Evolutionary conservation across 2,113 vertebrate genomes (phyloP).

Genomic region (Syngnathus scovelli): DNA sequence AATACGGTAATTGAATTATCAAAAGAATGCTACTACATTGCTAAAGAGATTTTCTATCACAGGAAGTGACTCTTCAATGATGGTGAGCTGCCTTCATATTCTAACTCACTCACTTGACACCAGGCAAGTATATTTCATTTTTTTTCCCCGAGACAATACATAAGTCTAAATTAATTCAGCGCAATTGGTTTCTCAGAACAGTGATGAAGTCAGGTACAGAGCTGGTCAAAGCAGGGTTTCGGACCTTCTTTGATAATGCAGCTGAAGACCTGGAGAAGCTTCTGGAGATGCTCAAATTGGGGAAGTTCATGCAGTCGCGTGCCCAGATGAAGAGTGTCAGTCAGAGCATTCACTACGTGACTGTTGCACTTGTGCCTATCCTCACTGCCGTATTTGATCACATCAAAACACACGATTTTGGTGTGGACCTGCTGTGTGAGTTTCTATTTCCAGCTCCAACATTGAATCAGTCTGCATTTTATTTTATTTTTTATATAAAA

Average conservation of each 20-base stretch:
- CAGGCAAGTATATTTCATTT: slow-evolving; percentile 63
- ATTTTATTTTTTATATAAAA: neutral
- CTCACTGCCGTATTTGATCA: slow-evolving; percentile 92
- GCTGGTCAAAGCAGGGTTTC: slow-evolving; percentile 87
- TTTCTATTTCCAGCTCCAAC: slow-evolving; percentile 18
- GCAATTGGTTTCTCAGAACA: slow-evolving; percentile 69
- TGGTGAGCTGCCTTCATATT: slow-evolving; percentile 96
- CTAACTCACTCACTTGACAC: slow-evolving; percentile 89
- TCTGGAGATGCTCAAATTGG: slow-evolving; percentile 90
- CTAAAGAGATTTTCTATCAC: slow-evolving; percentile 36
- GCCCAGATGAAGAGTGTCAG: slow-evolving; percentile 92
- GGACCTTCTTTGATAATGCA: slow-evolving; percentile 90
- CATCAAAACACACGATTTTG: slow-evolving; percentile 83
- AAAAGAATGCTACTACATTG: slow-evolving; percentile 1
- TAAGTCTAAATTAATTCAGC: neutral
- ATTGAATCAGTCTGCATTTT: neutral
- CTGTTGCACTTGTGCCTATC: slow-evolving; percentile 85
- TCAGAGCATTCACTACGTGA: slow-evolving; percentile 93
- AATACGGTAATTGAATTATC: too few species aligned
- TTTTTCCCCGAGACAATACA: neutral
- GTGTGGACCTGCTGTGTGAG: slow-evolving; percentile 85
- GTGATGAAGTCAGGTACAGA: slow-evolving; percentile 97
- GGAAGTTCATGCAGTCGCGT: slow-evolving; percentile 90
- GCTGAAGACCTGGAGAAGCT: slow-evolving; percentile 92
- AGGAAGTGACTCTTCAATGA: slow-evolving; percentile 90